These are phyloP conservation scores for Ophthalmolycus amberensis DNA, from an alignment of 2,113 vertebrate genomes.

Conservation along the genomic window DNA sequence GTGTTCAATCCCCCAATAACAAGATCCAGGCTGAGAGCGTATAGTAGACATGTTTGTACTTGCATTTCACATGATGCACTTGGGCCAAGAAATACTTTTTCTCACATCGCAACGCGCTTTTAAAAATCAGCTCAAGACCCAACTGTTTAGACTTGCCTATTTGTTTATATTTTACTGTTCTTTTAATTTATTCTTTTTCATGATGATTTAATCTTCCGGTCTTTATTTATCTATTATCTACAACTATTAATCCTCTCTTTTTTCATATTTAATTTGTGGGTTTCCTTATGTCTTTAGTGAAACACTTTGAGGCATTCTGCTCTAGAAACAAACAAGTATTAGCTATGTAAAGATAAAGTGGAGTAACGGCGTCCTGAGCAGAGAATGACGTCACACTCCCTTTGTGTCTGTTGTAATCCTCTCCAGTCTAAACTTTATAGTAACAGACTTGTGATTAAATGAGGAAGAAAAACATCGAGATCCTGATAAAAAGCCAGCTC, in stretches of 20 bases:
- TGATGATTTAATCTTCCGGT: not conserved
- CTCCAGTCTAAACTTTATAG: not conserved
- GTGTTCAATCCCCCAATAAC: not conserved
- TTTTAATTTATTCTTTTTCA: not conserved
- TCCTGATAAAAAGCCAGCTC: not conserved
- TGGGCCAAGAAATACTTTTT: not conserved
- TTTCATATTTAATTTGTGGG: not conserved
- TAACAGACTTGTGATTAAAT: not conserved
- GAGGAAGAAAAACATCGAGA: not conserved
- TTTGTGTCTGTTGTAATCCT: not conserved
- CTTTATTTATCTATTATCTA: not conserved
- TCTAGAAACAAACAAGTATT: not conserved
- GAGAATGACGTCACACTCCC: not conserved
- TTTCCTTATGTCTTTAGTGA: not conserved
- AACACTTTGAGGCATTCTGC: not conserved
- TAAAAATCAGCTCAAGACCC: not conserved
- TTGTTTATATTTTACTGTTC: not conserved
- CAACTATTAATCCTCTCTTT: not conserved
- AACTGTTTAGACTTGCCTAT: not conserved
- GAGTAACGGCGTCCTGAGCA: not conserved
- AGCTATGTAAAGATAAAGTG: not conserved
- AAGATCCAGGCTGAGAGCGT: not conserved
- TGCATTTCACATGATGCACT: not conserved
- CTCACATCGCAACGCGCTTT: not conserved
- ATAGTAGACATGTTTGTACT: not conserved